Conservation (phyloP, 2,888 invertebrate genomes). For the Stegophylla sp. region DNA sequence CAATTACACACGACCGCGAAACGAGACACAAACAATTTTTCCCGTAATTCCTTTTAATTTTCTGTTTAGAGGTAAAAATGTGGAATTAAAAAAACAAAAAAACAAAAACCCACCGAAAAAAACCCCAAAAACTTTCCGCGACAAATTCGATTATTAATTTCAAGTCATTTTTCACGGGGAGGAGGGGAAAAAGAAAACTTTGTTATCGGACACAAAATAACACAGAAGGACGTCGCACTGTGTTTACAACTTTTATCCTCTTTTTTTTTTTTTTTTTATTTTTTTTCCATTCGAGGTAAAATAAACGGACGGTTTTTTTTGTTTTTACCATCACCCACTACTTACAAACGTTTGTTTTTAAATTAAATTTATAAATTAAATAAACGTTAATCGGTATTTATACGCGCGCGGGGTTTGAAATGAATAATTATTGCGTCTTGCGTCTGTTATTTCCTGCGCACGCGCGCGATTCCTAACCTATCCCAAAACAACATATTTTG, state of each 20-base stretch:
- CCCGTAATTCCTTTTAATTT: constrained; percentile 10
- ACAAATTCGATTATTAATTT: constrained; percentile 22
- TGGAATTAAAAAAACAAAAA: not conserved
- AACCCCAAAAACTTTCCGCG: constrained; percentile 15
- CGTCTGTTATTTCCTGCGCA: too few relatives aligned
- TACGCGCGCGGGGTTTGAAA: too few relatives aligned
- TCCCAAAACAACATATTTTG: too few relatives aligned
- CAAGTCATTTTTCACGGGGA: not conserved
- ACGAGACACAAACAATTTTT: not conserved
- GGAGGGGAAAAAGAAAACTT: not conserved
- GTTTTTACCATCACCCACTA: too few relatives aligned
- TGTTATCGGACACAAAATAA: not conserved
- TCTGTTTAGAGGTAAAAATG: constrained; percentile 12
- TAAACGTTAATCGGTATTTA: too few relatives aligned
- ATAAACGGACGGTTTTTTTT: too few relatives aligned
- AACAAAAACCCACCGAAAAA: too few relatives aligned
- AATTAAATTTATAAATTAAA: too few relatives aligned
- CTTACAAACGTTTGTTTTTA: too few relatives aligned
- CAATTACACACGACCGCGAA: constrained; percentile 2
- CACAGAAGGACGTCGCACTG: not conserved
- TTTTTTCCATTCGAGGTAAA: not conserved
- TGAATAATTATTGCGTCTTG: too few relatives aligned
- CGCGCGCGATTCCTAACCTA: too few relatives aligned
- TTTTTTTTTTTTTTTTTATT: not conserved
- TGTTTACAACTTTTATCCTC: not conserved